Evolutionary conservation across 2,888 invertebrate genomes (phyloP).

Genomic region (Saturnia japonica): DNA sequence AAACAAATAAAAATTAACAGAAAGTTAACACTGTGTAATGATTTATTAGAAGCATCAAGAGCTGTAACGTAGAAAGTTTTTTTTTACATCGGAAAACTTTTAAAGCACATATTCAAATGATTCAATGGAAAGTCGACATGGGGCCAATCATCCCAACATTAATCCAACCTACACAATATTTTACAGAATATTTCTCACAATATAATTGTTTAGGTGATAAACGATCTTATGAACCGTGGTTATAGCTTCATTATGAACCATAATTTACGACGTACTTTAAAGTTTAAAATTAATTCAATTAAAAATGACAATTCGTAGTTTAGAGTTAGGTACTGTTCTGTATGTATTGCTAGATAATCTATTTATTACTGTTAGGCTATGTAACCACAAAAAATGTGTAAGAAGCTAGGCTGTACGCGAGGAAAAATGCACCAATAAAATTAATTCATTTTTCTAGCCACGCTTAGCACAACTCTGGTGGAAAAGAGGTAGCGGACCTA

Average conservation of each 20-base stretch:
- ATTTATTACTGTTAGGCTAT: background rate
- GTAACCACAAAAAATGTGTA: too few relatives aligned
- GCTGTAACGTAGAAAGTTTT: background rate
- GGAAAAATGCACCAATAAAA: too few relatives aligned
- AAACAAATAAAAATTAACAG: background rate
- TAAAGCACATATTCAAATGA: background rate
- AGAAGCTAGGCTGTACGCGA: too few relatives aligned
- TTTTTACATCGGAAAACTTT: conserved; percentile 2
- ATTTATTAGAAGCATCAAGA: background rate
- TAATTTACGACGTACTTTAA: background rate
- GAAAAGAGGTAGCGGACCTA: too few relatives aligned
- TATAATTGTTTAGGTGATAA: background rate
- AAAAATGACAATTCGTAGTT: background rate
- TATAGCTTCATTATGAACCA: conserved; percentile 1
- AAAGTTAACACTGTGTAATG: background rate
- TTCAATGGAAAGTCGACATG: background rate
- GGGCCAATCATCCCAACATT: background rate
- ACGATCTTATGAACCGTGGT: conserved; percentile 1
- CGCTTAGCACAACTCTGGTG: too few relatives aligned
- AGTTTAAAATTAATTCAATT: background rate
- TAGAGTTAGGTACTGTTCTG: background rate
- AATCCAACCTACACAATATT: background rate
- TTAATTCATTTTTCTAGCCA: too few relatives aligned
- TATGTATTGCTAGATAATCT: background rate
- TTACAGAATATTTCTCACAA: conserved; percentile 1